Evolutionary conservation across 2,113 vertebrate genomes (phyloP).

Genomic region (Sceloporus tristichus): DNA sequence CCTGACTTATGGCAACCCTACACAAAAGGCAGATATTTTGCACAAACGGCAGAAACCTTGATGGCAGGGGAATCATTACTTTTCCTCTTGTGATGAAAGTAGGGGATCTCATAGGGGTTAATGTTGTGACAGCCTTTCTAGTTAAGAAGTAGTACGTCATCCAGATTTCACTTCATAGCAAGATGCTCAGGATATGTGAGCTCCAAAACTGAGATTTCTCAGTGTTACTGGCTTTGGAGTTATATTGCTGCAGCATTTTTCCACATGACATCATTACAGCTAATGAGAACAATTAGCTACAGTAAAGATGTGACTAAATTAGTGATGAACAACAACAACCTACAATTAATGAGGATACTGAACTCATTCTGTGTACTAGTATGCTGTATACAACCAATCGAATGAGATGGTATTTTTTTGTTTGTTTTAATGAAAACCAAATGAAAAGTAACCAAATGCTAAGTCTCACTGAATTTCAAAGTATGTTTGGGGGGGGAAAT

Average conservation of each 20-base stretch:
- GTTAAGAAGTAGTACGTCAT: too few species aligned
- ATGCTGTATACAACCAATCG: not conserved
- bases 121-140: too few species aligned
- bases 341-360: not conserved
- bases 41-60: too few species aligned
- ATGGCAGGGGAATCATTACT: too few species aligned
- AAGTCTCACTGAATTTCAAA: not conserved
- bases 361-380: not conserved
- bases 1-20: too few species aligned
- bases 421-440: not conserved
- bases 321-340: not conserved
- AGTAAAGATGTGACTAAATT: not conserved
- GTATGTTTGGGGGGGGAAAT: slow-evolving; percentile 7
- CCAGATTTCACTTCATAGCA: too few species aligned
- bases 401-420: not conserved
- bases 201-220: not conserved
- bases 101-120: too few species aligned
- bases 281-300: not conserved
- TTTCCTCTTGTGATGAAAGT: too few species aligned
- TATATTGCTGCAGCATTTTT: not conserved
- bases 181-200: not conserved
- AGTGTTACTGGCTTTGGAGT: not conserved
- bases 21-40: too few species aligned
- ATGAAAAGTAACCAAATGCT: not conserved
- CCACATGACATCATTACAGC: too few species aligned